Base-by-base conservation (phyloP, 2,797 vertebrate genomes). In the Sebastes diploproa region DNA sequence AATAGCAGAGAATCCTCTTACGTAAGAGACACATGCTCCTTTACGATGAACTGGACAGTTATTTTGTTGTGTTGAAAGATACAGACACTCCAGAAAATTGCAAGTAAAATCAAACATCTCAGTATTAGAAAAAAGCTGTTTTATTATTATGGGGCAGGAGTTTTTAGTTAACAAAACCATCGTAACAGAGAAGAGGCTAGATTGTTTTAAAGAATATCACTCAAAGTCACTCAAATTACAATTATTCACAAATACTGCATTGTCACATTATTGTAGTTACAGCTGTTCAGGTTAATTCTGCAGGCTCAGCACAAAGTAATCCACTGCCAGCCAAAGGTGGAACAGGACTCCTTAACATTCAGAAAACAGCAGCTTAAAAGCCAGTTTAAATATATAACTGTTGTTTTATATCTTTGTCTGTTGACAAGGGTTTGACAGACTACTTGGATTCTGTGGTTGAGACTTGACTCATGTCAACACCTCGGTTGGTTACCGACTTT, bases 231-330 rank as follows among this genome's bases (percentile, higher is more conserved):
- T 62, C 4, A 29, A 34, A 36, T 78, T 65, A 63, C 61, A 74
- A 22, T 59, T 73, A 38, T 72, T 72, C 68, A 79, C 76, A 61
- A 69, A 66, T 29, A 67, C 77, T 34, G 34, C 12, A 68, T 69
- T 55, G 63, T 59, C 23, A 65, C 59, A 73, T 75, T 59, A 36
- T 61, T 50, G 46, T 63, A 29, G 56, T 60, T 29, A 34, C 6
- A 34, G 54, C 29, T 67, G n/a, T 64, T 72, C 30, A 14, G 27
- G 27, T 50, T 25, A 61, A 54, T 42, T 32, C 22, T 13, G 14
- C 50, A 10, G 72, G 11, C 32, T 18, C 46, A 27, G 72, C 42
- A 60, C 3, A 55, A 36, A 58, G 18, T 46, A 56, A 68, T 46
- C 38, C 25, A 36, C 50, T 76, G 38, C 11, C 14, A 62, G 29